phyloP scores from a whole-genome alignment of 1,140 invertebrate genomes.

The Cyclina sinensis region DNA sequence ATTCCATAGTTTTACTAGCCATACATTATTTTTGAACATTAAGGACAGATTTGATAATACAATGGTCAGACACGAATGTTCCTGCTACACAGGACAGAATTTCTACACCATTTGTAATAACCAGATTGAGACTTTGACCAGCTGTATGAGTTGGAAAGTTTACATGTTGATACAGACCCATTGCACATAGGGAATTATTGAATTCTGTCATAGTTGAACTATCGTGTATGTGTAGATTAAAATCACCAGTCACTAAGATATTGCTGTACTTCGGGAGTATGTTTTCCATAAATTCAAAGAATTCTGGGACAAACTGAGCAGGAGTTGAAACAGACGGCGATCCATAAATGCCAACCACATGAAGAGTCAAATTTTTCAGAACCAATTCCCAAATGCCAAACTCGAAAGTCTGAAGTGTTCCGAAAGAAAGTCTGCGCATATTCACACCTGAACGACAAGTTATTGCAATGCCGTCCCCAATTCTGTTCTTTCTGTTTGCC shows the following conservation, averaged over 20 bases:
- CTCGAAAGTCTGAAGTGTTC: background rate
- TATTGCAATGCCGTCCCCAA: background rate
- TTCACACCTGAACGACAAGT: background rate
- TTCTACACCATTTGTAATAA: background rate
- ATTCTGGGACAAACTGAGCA: conserved; percentile 35
- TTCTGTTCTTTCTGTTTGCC: background rate
- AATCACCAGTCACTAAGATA: conserved; percentile 50
- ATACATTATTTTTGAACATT: no score
- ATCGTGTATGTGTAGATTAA: conserved; percentile 41
- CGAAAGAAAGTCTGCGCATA: background rate
- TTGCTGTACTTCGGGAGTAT: conserved; percentile 43
- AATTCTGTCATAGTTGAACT: conserved; percentile 20
- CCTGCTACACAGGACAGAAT: no score
- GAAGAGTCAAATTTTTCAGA: conserved; percentile 1
- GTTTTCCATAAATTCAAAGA: conserved; percentile 47
- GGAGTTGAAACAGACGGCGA: background rate
- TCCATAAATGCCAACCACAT: conserved; percentile 24
- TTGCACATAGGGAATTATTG: conserved; percentile 1
- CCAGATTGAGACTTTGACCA: conserved; percentile 15
- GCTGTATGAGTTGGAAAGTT: conserved; percentile 22
- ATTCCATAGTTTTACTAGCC: no score
- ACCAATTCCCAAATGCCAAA: conserved; percentile 6
- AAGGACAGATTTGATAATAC: no score
- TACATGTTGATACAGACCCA: conserved; percentile 24
- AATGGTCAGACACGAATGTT: no score